Evolutionary conservation across 2,888 invertebrate genomes (phyloP).

Genomic region (Euphydryas editha): DNA sequence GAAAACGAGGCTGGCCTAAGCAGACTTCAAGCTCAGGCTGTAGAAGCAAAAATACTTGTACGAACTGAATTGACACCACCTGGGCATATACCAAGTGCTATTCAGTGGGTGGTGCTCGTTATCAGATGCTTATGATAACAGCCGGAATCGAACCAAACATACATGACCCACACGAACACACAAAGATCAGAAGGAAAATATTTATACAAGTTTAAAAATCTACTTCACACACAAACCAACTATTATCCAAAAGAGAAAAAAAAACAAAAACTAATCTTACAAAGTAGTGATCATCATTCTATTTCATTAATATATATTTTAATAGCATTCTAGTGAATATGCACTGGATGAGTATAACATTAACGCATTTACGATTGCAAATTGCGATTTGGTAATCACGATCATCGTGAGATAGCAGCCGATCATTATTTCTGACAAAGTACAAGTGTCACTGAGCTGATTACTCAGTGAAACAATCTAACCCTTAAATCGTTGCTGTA

Average conservation of each 20-base stretch:
- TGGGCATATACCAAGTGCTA: too few relatives aligned
- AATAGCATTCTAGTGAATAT: constrained; percentile 4
- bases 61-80: too few relatives aligned
- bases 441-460: constrained; percentile 11
- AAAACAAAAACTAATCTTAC: not conserved
- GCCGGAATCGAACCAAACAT: too few relatives aligned
- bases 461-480: constrained; percentile 7
- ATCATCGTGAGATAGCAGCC: constrained; percentile 33
- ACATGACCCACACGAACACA: too few relatives aligned
- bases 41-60: too few relatives aligned
- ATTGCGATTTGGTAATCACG: constrained; percentile 30
- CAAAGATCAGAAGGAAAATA: too few relatives aligned
- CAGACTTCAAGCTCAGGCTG: too few relatives aligned
- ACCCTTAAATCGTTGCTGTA: not conserved
- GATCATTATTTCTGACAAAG: constrained; percentile 31
- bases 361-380: constrained; percentile 33
- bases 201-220: too few relatives aligned
- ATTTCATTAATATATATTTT: not conserved
- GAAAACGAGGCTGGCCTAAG: too few relatives aligned
- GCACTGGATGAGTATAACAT: constrained; percentile 18
- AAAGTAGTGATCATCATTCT: not conserved
- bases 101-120: too few relatives aligned
- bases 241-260: not conserved
- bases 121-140: too few relatives aligned
- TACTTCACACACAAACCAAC: not conserved